Percentiles rank a stretch among this genome's conserved stretches.
These are phyloP conservation scores for Nomada goodeniana DNA, from an alignment of 2,888 invertebrate genomes.

Conservation along the genomic window DNA sequence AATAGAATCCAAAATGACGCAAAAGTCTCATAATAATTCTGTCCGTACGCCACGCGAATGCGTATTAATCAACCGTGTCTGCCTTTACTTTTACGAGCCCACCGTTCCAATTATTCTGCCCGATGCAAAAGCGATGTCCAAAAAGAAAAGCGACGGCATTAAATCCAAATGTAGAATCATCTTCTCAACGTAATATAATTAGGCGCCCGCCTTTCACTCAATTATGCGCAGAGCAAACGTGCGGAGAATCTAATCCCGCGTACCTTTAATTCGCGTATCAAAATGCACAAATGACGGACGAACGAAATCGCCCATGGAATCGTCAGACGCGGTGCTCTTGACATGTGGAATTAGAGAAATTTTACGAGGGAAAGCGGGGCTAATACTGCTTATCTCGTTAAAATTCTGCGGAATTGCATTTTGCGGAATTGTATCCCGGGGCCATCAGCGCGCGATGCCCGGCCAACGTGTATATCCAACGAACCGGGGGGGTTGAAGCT, in stretches of 20 bases:
- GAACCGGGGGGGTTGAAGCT: neutral
- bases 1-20: neutral
- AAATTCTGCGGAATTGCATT: slow-evolving; percentile 43
- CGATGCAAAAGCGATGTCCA: no score
- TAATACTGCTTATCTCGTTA: slow-evolving; percentile 36
- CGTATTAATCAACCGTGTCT: no score
- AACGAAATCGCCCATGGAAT: neutral
- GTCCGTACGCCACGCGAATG: no score
- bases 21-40: no score
- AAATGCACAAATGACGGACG: neutral
- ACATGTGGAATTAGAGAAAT: slow-evolving; percentile 33
- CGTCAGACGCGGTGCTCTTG: slow-evolving; percentile 1
- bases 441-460: slow-evolving; percentile 29
- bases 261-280: neutral
- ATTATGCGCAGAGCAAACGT: neutral
- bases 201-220: neutral
- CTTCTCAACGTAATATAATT: neutral
- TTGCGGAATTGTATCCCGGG: slow-evolving; percentile 26
- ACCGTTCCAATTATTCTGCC: no score
- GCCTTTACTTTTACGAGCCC: no score
- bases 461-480: slow-evolving; percentile 21
- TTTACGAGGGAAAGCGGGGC: slow-evolving; percentile 18
- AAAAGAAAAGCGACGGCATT: neutral
- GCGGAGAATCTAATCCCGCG: neutral
- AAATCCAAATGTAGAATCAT: neutral